Conservation (phyloP, 1,140 invertebrate genomes). For the Idris sp. region DNA sequence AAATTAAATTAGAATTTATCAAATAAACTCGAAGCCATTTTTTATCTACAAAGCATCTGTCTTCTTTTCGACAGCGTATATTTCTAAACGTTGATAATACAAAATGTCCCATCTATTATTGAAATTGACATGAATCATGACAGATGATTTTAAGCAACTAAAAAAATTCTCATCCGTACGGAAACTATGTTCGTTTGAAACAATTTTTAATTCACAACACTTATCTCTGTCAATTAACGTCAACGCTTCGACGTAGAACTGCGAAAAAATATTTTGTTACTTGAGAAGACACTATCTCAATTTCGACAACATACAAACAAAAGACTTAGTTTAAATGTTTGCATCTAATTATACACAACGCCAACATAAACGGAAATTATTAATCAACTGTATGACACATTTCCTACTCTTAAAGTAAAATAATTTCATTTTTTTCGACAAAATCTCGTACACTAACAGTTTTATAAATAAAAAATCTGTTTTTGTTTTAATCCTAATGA, state of each 20-base stretch:
- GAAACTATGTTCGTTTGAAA: not conserved
- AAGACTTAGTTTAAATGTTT: not conserved
- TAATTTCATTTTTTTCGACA: too few species aligned
- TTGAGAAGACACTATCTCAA: conserved; percentile 2
- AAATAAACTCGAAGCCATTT: not conserved
- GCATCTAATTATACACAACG: conserved; percentile 2
- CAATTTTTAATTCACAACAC: conserved; percentile 6
- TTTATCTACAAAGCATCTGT: not conserved
- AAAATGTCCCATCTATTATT: not conserved
- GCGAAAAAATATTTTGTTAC: conserved; percentile 12
- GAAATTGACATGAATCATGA: conserved; percentile 1
- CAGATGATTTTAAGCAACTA: not conserved
- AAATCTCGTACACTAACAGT: too few species aligned
- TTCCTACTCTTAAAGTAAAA: not conserved
- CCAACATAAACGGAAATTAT: not conserved
- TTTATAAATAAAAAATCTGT: too few species aligned
- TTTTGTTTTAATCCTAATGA: too few species aligned
- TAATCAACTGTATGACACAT: conserved; percentile 7
- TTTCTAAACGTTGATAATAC: conserved; percentile 3
- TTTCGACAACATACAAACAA: not conserved
- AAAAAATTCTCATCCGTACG: not conserved
- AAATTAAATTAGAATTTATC: too few species aligned
- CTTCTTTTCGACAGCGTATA: not conserved
- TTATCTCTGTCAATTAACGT: conserved; percentile 18
- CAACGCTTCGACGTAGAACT: conserved; percentile 11